Evolutionary conservation across 92 coral and sea anemone species (phyloP), one percentile per base, ranked within the genome.

Genomic region (Palythoa grandis): DNA sequence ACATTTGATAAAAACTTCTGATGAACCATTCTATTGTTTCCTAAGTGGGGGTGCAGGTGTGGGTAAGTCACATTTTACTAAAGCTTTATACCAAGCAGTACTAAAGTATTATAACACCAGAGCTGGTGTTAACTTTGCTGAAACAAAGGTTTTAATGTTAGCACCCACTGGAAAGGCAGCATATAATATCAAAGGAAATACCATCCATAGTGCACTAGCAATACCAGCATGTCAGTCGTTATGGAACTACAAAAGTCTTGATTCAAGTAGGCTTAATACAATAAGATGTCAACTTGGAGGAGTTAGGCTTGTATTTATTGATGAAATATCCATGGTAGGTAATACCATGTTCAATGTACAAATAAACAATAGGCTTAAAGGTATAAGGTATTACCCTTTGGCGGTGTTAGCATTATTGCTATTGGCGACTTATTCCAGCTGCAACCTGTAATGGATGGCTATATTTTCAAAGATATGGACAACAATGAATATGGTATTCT

Each of bases 321-420:
- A 66, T 66, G 90, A 86, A 90, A 90, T 90, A 86, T 90, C 93
- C 50, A 90, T 91, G 93, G 91, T 91, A 22, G 91, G 93, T 84
- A 78, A 84, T 88, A 89, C 65, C 17, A 58, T 58, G 65, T 58
- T 58, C 3, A 58, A 58, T 58, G 65, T 58, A 58, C 65, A 58
- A 89, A 89, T 89, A 89, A 57, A 89, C 74, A 89, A 86, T 77
- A 89, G 92, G 86, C 92, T 89, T 57, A 89, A 86, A 24, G 71
- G 20, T 66, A 66, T 66, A 20, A 66, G 20, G 20, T 22, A 24
- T 24, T 66, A 66, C 39, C 39, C 29, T 66, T 66, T 35, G 71
- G 71, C 38, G 71, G 71, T 66, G 71, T 66, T 66, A 66, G 71
- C 38, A 66, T 66, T 20, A 66, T 66, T 66, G 71, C 71, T 24